phyloP scores from a whole-genome alignment of 2,888 invertebrate genomes.

The Pyrrhia umbra region DNA sequence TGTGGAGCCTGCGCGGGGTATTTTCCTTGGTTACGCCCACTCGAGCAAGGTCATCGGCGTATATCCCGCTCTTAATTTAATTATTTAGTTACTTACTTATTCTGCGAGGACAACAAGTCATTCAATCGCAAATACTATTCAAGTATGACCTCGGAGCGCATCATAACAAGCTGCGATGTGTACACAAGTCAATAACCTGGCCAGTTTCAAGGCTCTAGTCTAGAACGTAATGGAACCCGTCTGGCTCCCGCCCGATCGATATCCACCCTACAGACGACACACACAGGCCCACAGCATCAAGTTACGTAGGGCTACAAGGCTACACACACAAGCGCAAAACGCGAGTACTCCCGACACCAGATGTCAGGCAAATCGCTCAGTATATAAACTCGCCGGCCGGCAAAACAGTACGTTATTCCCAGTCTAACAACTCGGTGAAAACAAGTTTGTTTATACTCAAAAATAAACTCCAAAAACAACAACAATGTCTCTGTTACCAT shows the following conservation, averaged over 20 bases:
- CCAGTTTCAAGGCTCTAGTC: slow-evolving; percentile 42
- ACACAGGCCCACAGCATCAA: slow-evolving; percentile 11
- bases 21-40: no score
- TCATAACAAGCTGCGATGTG: slow-evolving; percentile 2
- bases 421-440: slow-evolving; percentile 47
- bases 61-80: no score
- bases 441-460: slow-evolving; percentile 35
- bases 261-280: slow-evolving; percentile 22
- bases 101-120: no score
- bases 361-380: slow-evolving; percentile 61
- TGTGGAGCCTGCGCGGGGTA: no score
- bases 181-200: slow-evolving; percentile 8
- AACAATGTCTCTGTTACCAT: slow-evolving; percentile 73
- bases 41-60: no score
- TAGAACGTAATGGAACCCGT: slow-evolving; percentile 46
- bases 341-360: slow-evolving; percentile 67
- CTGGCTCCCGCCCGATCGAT: slow-evolving; percentile 53
- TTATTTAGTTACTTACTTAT: no score
- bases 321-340: slow-evolving; percentile 36
- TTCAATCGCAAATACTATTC: no score
- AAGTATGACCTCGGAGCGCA: background rate
- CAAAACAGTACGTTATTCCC: slow-evolving; percentile 55
- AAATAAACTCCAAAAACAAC: slow-evolving; percentile 37
- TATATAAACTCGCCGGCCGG: slow-evolving; percentile 72
- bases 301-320: background rate